Conservation (phyloP, 2,113 vertebrate species). For the Chaetura pelagica region DNA sequence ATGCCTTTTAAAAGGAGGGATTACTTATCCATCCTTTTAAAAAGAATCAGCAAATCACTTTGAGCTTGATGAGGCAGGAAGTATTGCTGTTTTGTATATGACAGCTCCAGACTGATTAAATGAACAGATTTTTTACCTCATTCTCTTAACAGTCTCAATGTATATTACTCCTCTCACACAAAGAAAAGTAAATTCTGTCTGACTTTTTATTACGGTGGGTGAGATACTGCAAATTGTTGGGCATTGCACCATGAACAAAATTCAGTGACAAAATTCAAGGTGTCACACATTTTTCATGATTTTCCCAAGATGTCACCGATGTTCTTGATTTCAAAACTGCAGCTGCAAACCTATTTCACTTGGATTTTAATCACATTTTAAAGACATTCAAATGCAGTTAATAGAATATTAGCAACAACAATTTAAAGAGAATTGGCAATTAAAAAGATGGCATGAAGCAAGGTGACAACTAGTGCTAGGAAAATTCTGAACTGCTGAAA, state of each 20-base stretch:
- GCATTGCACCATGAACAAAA: not conserved
- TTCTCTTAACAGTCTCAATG: not conserved
- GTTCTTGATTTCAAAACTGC: not conserved
- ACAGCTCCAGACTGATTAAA: not conserved
- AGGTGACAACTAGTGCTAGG: not conserved
- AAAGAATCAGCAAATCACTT: not conserved
- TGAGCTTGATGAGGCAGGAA: not conserved
- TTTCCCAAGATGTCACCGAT: too few species aligned
- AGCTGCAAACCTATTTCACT: not conserved
- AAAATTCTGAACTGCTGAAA: not conserved
- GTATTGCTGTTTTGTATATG: not conserved
- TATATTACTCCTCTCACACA: not conserved
- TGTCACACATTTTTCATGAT: not conserved
- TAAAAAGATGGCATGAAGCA: not conserved
- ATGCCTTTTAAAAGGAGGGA: not conserved
- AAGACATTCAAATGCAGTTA: not conserved
- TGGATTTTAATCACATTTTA: not conserved
- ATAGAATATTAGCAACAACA: not conserved
- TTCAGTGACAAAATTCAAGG: not conserved
- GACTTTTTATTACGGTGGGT: not conserved
- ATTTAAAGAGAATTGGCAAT: not conserved
- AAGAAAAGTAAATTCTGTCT: not conserved
- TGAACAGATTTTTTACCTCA: not conserved
- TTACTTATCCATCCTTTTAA: not conserved
- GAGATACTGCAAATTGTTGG: not conserved